Evolutionary conservation across 2,797 vertebrate species (phyloP), one percentile per base, ranked within the genome.

Genomic region (Pitangus sulphuratus): DNA sequence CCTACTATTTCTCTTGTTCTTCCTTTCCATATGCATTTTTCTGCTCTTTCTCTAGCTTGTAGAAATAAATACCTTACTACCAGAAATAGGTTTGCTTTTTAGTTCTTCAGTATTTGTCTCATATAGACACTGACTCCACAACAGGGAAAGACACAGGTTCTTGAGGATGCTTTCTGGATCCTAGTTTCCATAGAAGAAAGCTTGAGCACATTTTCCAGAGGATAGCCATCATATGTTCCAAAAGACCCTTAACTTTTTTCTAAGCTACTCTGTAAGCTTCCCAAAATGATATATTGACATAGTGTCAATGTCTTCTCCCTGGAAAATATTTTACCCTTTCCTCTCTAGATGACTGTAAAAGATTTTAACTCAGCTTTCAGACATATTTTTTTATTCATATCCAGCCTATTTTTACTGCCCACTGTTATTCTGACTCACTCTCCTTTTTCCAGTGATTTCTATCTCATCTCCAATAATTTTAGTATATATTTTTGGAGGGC

Each of bases 191-290:
- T 9, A 60, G 9, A 71, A 31, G 28, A 15, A 86, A 81, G 28
- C 4, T 14, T 62, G 28, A 33, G 80, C 19, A 44, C 2, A 15
- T 47, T 80, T 79, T 83, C 8, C 15, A 39, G 16, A 72, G 2
- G 3, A 26, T 21, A 69, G 37, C 3, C 0, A 0, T 42, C 54
- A 9, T 16, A 24, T 5, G 4, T 51, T 54, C 13, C 44, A 56
- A 26, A 76, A 72, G 6, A 50, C 8, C 7, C 5, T 56, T 68
- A 12, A 26, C 47, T 7, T 37, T 58, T 13, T 79, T 84, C 62
- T 48, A 75, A 26, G 12, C 3, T 75, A 24, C 6, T 24, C 44
- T 48, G 13, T 57, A n/a, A 45, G 7, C 35, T 50, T 3, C 16
- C 42, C 15, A 50, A 8, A 12, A 28, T 53, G 8, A 22, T 24